Conservation (phyloP, 1,140 invertebrate genomes). For the Nymphalis io region DNA sequence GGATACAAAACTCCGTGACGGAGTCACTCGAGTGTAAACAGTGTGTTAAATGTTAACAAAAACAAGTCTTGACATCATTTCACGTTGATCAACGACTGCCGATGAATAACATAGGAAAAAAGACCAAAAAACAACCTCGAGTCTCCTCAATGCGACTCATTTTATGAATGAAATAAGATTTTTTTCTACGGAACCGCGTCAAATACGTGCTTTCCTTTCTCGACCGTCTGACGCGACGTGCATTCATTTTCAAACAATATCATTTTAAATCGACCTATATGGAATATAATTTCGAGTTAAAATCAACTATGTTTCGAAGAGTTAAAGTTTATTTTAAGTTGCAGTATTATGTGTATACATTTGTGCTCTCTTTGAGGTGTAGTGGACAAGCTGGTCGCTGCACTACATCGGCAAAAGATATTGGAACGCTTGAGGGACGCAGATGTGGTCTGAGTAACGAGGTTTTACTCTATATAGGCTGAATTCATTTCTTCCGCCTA, state of each 20-base stretch:
- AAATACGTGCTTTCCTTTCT: slow-evolving; percentile 79
- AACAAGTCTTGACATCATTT: slow-evolving; percentile 68
- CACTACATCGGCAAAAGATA: slow-evolving; percentile 55
- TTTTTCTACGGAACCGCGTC: slow-evolving; percentile 71
- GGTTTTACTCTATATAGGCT: slow-evolving; percentile 59
- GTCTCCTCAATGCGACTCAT: slow-evolving; percentile 71
- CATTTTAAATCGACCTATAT: slow-evolving; percentile 49
- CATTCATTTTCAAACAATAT: slow-evolving; percentile 69
- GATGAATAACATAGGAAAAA: slow-evolving; percentile 49
- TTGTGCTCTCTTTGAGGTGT: slow-evolving; percentile 56
- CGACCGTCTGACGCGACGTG: slow-evolving; percentile 65
- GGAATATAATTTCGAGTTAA: slow-evolving; percentile 20
- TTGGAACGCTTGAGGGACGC: slow-evolving; percentile 55
- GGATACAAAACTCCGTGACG: slow-evolving; percentile 47
- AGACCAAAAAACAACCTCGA: slow-evolving; percentile 50
- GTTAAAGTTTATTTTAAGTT: slow-evolving; percentile 33
- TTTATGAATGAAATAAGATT: slow-evolving; percentile 80
- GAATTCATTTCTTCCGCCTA: slow-evolving; percentile 37
- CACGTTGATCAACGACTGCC: slow-evolving; percentile 64
- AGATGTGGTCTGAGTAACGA: slow-evolving; percentile 67
- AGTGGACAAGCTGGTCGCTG: slow-evolving; percentile 49
- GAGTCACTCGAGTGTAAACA: slow-evolving; percentile 63
- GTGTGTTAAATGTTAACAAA: slow-evolving; percentile 69
- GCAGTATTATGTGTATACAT: slow-evolving; percentile 44
- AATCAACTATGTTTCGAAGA: slow-evolving; percentile 19